Base-by-base conservation (phyloP, 2,888 invertebrate genomes). In the Drosophila sordidula region DNA sequence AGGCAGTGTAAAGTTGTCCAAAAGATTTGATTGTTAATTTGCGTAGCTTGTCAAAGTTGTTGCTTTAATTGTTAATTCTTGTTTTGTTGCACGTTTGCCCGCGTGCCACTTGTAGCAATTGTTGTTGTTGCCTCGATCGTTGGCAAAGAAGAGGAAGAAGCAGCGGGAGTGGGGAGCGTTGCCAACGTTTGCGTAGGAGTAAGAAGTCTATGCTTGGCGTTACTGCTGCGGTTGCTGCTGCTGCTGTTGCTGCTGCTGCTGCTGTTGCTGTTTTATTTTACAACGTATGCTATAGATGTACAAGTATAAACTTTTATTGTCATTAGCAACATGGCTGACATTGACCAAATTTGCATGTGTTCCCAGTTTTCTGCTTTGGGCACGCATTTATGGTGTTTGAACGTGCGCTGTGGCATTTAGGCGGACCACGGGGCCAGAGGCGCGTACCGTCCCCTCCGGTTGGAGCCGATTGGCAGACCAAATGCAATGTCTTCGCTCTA, bases 241-340 rank as follows among this genome's bases (percentile, higher is more conserved):
- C 25, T 38, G 49, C 22, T 25, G 44, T 5, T 45, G 34, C 11
- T 45, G 25, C 25, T 38, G 49, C 22, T 25, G 44, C 6, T 45
- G 34, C 11, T 45, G 25, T 18, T 47, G 25, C 12, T 50, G 22
- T 89, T 90, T 90, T 81, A 90, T 90, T 89, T 90, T 90, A 82
- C 90, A 90, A 81, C 90, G 89, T 78, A 89, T 90, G 75, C 90
- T 83, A 80, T 90, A 90, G 80, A 90, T 89, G 67, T 90, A 90
- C 76, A 90, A 78, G 78, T 90, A 90, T 78, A 90, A 78, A 78
- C 85, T 89, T 84, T 90, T 86, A 81, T 82, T 82, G 83, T 80
- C 80, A 79, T 85, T 76, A 52, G 70, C 75, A 72, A 72, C 72
- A 75, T 76, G 77, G 80, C 87, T 89, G 87, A 90, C 89, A 88